phyloP scores from a whole-genome alignment of 2,797 vertebrate species.

The Garrulus glandarius region DNA sequence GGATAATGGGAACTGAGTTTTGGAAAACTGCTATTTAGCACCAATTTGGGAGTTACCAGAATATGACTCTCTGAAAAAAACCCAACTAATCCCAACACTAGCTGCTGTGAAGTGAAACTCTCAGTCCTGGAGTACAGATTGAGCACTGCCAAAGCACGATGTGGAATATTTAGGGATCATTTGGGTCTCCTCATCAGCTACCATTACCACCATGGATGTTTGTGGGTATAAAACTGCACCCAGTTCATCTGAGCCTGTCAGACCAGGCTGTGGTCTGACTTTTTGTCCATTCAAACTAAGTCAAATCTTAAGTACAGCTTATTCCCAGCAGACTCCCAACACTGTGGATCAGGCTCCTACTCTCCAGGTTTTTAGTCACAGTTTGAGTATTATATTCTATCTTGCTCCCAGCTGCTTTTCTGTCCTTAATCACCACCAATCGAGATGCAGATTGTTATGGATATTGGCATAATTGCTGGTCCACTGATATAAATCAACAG shows the following conservation, averaged over 20 bases:
- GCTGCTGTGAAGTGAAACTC: not conserved
- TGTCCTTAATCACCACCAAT: not conserved
- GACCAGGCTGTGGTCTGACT: not conserved
- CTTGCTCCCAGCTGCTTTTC: not conserved
- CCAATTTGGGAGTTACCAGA: not conserved
- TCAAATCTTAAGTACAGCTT: not conserved
- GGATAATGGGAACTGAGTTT: not conserved
- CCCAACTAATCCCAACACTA: not conserved
- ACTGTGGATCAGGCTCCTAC: not conserved
- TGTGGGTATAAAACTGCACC: not conserved
- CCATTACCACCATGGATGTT: not conserved
- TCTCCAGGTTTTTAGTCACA: not conserved
- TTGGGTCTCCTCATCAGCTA: not conserved
- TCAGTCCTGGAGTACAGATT: not conserved
- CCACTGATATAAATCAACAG: not conserved
- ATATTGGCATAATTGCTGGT: not conserved
- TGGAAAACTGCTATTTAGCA: not conserved
- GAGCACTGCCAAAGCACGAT: not conserved
- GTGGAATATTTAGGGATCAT: fast-evolving
- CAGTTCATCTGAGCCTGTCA: not conserved
- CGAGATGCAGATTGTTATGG: not conserved
- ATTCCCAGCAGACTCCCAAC: not conserved
- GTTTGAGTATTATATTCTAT: not conserved
- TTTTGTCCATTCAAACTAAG: not conserved
- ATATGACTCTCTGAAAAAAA: not conserved